A percentile compares a stretch with the other conserved stretches of the same genome.
Evolutionary conservation across 2,888 invertebrate genomes (phyloP).

Genomic region (Octodonta nipae): DNA sequence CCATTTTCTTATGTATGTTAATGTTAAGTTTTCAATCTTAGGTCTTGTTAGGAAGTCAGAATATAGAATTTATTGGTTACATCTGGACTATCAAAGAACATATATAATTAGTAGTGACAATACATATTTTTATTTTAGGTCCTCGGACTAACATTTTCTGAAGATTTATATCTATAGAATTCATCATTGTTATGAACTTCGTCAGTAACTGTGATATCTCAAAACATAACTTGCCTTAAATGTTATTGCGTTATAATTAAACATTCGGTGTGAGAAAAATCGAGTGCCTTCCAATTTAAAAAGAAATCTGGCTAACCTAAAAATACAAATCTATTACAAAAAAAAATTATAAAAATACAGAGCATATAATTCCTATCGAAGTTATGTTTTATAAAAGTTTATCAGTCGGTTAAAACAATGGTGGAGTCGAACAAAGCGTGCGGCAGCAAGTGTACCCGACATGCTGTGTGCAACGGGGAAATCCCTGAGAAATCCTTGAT

Average conservation of each 20-base stretch:
- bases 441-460: constrained; percentile 26
- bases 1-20: too few relatives aligned
- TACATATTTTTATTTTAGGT: too few relatives aligned
- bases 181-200: constrained; percentile 19
- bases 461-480: constrained; percentile 28
- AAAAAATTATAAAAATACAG: too few relatives aligned
- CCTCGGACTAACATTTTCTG: neutral
- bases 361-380: too few relatives aligned
- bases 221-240: constrained; percentile 30
- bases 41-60: too few relatives aligned
- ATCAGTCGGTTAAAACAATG: constrained; percentile 22
- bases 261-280: constrained; percentile 11
- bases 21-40: too few relatives aligned
- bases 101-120: too few relatives aligned
- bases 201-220: constrained; percentile 33
- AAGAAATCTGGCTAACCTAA: too few relatives aligned
- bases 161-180: constrained; percentile 6
- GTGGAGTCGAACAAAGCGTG: constrained; percentile 34
- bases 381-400: constrained; percentile 21
- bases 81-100: too few relatives aligned
- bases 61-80: too few relatives aligned
- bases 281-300: constrained; percentile 32
- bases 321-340: too few relatives aligned
- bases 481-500: constrained; percentile 35
- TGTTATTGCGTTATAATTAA: constrained; percentile 23